Conservation (phyloP, 1,140 invertebrate genomes). For the Apis dorsata region DNA sequence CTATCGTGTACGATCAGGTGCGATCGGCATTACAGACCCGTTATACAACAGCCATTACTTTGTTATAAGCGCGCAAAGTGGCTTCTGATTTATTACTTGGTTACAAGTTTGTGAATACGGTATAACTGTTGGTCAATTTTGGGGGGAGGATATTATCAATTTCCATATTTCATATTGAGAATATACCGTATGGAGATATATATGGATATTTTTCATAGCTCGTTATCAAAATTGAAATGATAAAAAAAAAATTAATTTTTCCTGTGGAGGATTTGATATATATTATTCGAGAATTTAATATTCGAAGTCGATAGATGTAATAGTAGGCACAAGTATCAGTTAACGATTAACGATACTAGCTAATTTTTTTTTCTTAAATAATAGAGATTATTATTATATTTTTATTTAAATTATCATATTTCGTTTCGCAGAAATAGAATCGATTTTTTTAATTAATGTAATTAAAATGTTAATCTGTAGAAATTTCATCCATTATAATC, state of each 20-base stretch:
- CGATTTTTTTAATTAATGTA: not conserved
- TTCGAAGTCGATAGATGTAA: too few species aligned
- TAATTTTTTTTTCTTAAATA: too few species aligned
- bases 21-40: not conserved
- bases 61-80: slow-evolving; percentile 9
- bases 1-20: not conserved
- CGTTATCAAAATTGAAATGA: not conserved
- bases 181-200: not conserved
- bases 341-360: too few species aligned
- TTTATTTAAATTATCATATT: not conserved
- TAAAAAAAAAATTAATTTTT: too few species aligned
- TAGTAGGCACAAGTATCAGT: too few species aligned
- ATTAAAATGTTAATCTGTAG: too few species aligned
- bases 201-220: not conserved
- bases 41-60: slow-evolving; percentile 1
- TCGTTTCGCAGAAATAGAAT: not conserved
- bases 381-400: not conserved
- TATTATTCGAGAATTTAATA: too few species aligned
- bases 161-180: not conserved
- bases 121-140: not conserved
- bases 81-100: not conserved
- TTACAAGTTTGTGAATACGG: not conserved
- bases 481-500: too few species aligned
- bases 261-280: too few species aligned
- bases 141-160: not conserved